Percentiles rank a stretch among this genome's conserved stretches.
These are phyloP conservation scores for Pomatostomus ruficeps DNA, from an alignment of 2,113 vertebrate genomes.

Conservation along the genomic window DNA sequence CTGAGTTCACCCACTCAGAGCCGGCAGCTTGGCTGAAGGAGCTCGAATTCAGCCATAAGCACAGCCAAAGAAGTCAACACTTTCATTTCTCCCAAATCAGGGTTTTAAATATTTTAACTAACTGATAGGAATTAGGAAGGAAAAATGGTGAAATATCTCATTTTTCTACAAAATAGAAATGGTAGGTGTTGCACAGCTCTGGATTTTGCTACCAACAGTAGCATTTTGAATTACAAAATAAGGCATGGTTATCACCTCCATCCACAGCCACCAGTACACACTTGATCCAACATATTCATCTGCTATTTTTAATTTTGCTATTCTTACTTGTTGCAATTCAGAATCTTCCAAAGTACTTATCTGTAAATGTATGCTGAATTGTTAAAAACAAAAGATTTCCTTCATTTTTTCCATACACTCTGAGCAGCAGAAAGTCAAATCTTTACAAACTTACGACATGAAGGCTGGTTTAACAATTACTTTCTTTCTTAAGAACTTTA, in stretches of 20 bases:
- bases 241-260: neutral
- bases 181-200: neutral
- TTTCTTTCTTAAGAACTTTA: neutral
- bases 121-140: neutral
- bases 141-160: neutral
- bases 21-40: accelerated
- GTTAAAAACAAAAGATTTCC: too few relatives aligned
- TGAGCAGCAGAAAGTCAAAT: neutral
- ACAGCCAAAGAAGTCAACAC: neutral
- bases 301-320: neutral
- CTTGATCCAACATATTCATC: neutral
- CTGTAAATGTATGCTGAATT: neutral
- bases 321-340: neutral
- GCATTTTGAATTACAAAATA: neutral
- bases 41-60: neutral
- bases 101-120: neutral
- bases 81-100: neutral
- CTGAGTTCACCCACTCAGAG: accelerated
- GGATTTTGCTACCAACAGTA: neutral
- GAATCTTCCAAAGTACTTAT: neutral
- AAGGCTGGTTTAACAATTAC: neutral
- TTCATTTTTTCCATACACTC: neutral
- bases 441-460: neutral
- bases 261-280: neutral
- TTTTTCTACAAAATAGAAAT: neutral